Conservation (phyloP, 2,113 vertebrate species). For the Lepus timidus region DNA sequence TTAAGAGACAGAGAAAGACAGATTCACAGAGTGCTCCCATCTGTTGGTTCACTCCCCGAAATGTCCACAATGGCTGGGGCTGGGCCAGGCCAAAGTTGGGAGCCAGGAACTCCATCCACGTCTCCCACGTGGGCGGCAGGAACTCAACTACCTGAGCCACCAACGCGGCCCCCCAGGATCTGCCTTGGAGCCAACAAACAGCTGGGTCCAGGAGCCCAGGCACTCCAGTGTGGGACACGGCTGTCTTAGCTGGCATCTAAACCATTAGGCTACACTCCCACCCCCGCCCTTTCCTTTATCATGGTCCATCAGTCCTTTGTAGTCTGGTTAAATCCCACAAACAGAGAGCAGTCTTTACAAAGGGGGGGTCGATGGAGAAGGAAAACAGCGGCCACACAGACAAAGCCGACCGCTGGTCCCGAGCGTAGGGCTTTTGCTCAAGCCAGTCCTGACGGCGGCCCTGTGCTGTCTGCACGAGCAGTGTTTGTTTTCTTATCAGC, state of each 20-base stretch:
- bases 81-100: no score
- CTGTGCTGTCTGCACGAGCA: neutral
- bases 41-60: no score
- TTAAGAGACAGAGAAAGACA: no score
- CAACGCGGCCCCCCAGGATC: no score
- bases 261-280: neutral
- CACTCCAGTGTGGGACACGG: neutral
- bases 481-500: conserved; percentile 62
- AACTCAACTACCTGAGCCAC: no score
- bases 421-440: neutral
- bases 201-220: no score
- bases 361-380: neutral
- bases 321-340: neutral
- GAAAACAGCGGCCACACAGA: neutral
- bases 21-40: no score
- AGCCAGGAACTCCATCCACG: no score
- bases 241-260: no score
- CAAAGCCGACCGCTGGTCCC: neutral
- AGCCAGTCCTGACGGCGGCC: neutral
- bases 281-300: neutral
- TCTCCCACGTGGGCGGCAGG: no score
- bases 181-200: no score
- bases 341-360: neutral
- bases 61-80: no score
- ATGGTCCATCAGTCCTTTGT: neutral